Evolutionary conservation across 2,113 vertebrate genomes (phyloP), one percentile per base, ranked within the genome.

Genomic region (Gobius niger): DNA sequence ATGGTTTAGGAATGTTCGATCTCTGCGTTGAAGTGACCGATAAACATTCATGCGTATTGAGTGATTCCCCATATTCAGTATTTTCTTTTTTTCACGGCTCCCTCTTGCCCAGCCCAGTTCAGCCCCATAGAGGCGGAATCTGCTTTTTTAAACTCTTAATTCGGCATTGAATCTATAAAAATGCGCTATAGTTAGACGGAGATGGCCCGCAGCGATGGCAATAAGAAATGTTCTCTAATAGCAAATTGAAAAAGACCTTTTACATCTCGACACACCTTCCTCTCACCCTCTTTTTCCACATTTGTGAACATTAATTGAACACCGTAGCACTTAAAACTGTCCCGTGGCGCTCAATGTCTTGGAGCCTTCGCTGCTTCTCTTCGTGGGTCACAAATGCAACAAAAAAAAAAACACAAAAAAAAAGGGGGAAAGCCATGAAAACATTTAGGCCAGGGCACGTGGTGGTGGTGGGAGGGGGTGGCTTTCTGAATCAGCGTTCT

Each of bases 401-500:
- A 16, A 50, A 66, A 7, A 46, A 10, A 49, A 42, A 60, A 50
- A 66, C 5, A 46, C 7, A 49, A 42, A 60, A 50, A 66, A 60
- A 3, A 3, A 4, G 24, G 24, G 24, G 24, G 24, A 69, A 66
- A 14, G 54, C 46, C 47, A 61, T 66, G 63, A 71, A 68, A 69
- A 68, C 63, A 47, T 61, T 60, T n/a, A 66, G 75, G 72, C 70
- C 6, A 77, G 72, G 59, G 68, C 70, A 76, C 74, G 73, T 67
- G 72, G 42, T 65, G 66, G 24, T 14, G 13, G 34, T 56, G 12
- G 67, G 62, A 49, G 8, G 57, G 49, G 18, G 69, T 34, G 14
- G 82, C 72, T 63, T 81, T 84, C 86, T 91, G 86, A 91, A 81
- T 91, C 86, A 82, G 90, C 82, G 82, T 90, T 88, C 82, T 88